Conservation (phyloP, 2,113 vertebrate species). For the Rhadina sibilatrix region DNA sequence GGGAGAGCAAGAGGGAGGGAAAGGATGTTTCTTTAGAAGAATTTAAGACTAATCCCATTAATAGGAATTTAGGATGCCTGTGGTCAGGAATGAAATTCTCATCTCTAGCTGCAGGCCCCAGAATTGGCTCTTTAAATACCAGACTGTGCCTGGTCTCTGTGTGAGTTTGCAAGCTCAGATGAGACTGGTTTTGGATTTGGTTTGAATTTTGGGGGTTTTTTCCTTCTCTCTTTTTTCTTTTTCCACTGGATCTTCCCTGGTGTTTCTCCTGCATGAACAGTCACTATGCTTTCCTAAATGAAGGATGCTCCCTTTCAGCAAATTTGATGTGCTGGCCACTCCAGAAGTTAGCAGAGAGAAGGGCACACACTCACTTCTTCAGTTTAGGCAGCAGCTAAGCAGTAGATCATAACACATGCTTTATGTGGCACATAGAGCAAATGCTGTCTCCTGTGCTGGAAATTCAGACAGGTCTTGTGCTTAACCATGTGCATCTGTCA, state of each 20-base stretch:
- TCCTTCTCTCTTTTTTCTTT: too few relatives aligned
- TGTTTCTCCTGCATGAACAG: not conserved
- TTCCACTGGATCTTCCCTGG: not conserved
- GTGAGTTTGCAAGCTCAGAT: not conserved
- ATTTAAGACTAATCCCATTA: conserved; percentile 32
- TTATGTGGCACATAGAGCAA: not conserved
- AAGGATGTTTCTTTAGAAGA: conserved; percentile 32
- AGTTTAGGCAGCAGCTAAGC: not conserved
- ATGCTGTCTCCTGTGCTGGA: fast-evolving
- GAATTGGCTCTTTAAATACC: not conserved
- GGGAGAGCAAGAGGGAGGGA: not conserved
- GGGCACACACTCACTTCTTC: not conserved
- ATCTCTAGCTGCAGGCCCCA: not conserved
- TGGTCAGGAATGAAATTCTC: conserved; percentile 37
- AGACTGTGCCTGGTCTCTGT: not conserved
- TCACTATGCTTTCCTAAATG: not conserved
- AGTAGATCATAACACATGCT: not conserved
- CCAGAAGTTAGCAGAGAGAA: not conserved
- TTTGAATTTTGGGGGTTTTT: not conserved
- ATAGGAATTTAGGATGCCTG: conserved; percentile 20
- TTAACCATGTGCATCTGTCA: not conserved
- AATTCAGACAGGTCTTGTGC: not conserved
- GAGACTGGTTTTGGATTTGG: not conserved
- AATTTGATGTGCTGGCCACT: not conserved
- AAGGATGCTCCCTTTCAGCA: not conserved